Percentiles rank a stretch among this genome's conserved stretches.
These are phyloP conservation scores for Metellina segmentata DNA, from an alignment of 2,888 invertebrate genomes.

Conservation along the genomic window DNA sequence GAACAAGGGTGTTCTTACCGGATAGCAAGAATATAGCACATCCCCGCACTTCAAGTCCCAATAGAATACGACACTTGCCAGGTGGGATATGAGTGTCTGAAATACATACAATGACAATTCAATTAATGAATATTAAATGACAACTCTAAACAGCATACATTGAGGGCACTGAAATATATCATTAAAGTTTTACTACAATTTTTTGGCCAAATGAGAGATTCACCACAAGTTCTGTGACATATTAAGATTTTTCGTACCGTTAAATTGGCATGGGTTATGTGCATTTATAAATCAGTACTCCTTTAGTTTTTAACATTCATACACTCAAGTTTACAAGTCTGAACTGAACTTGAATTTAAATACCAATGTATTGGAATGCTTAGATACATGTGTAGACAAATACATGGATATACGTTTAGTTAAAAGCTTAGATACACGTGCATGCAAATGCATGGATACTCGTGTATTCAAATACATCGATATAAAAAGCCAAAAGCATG, in stretches of 20 bases:
- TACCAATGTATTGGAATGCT: too few species aligned
- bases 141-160: not conserved
- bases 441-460: too few species aligned
- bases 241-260: not conserved
- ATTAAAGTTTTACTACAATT: not conserved
- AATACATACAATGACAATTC: not conserved
- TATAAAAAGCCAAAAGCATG: too few species aligned
- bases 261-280: not conserved
- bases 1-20: slow-evolving; percentile 63
- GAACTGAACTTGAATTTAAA: too few species aligned
- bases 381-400: too few species aligned
- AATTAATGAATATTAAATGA: not conserved
- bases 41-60: slow-evolving; percentile 61
- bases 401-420: too few species aligned
- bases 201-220: not conserved
- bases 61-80: slow-evolving; percentile 41
- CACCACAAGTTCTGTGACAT: not conserved
- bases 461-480: too few species aligned
- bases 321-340: too few species aligned
- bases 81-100: slow-evolving; percentile 44
- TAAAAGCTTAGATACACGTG: too few species aligned
- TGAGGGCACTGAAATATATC: not conserved
- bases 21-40: slow-evolving; percentile 40
- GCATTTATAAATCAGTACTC: not conserved
- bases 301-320: too few species aligned